Evolutionary conservation across 2,797 vertebrate species (phyloP).

Genomic region (Rhynchotus rufescens): DNA sequence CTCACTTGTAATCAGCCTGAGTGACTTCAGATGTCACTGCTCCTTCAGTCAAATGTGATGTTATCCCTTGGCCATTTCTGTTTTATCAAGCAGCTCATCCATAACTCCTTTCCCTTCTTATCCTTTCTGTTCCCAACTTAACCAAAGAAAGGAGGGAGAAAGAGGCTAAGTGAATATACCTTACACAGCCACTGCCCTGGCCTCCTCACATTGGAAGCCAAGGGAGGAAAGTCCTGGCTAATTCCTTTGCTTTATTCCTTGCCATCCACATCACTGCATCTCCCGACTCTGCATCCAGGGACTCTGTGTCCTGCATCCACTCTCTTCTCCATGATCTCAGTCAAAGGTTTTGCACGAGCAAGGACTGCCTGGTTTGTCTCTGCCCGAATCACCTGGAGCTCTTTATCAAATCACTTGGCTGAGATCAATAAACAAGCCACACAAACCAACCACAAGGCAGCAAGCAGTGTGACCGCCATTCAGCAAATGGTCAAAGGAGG

Average conservation of each 20-base stretch:
- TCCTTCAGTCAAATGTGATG: constrained; percentile 27
- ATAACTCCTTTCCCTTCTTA: neutral
- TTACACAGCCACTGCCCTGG: neutral
- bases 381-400: neutral
- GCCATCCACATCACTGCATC: neutral
- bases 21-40: constrained; percentile 46
- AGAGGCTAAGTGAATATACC: neutral
- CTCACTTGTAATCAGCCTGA: constrained; percentile 56
- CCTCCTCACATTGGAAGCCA: neutral
- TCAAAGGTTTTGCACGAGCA: neutral
- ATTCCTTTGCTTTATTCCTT: neutral
- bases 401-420: neutral
- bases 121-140: neutral
- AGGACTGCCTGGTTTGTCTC: neutral
- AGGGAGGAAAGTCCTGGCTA: neutral
- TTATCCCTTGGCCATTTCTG: constrained; percentile 14
- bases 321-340: neutral
- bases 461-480: neutral
- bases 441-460: neutral
- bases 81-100: neutral
- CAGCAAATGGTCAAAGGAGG: neutral
- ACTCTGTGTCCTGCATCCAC: neutral
- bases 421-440: constrained; percentile 41
- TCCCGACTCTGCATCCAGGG: neutral
- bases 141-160: neutral